These are phyloP conservation scores for Channa maculata DNA, from an alignment of 2,113 vertebrate species.

Conservation along the genomic window DNA sequence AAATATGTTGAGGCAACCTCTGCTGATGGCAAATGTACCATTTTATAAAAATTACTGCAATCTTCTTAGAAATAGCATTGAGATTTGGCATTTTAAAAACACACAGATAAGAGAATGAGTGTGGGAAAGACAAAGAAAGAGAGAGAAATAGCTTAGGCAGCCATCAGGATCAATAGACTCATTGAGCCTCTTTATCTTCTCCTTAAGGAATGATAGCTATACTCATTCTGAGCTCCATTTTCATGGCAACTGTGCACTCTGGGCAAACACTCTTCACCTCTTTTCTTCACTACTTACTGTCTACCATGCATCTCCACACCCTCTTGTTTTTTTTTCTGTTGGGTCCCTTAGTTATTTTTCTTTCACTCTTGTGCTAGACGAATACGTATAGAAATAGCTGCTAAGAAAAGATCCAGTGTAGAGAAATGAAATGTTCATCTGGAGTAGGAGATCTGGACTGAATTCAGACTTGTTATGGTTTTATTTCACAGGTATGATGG, in stretches of 20 bases:
- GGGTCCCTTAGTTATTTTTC: slow-evolving; percentile 33
- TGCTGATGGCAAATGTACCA: slow-evolving; percentile 4
- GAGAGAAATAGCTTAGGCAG: slow-evolving; percentile 46
- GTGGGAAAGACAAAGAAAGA: background rate
- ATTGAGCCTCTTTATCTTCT: slow-evolving; percentile 74
- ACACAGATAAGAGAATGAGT: slow-evolving; percentile 2
- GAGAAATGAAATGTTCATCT: slow-evolving; percentile 33
- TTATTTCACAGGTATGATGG: slow-evolving; percentile 25
- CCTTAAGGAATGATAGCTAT: no score
- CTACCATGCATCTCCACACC: slow-evolving; percentile 30
- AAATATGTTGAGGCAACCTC: slow-evolving; percentile 16
- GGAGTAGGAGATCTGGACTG: slow-evolving; percentile 24
- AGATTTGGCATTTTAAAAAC: slow-evolving; percentile 32
- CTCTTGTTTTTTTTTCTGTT: slow-evolving; percentile 45
- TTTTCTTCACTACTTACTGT: slow-evolving; percentile 33
- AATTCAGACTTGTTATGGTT: slow-evolving; percentile 44
- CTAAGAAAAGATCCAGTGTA: slow-evolving; percentile 8
- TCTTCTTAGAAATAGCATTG: slow-evolving; percentile 21
- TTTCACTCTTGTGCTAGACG: slow-evolving; percentile 26
- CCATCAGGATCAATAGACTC: slow-evolving; percentile 77
- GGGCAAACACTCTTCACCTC: slow-evolving; percentile 65
- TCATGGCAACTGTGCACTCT: slow-evolving; percentile 76
- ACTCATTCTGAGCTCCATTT: slow-evolving; percentile 62
- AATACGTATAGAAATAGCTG: slow-evolving; percentile 23
- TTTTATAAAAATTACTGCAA: slow-evolving; percentile 19